Evolutionary conservation across 2,888 invertebrate species (phyloP).

Genomic region (Mythimna ferrago): DNA sequence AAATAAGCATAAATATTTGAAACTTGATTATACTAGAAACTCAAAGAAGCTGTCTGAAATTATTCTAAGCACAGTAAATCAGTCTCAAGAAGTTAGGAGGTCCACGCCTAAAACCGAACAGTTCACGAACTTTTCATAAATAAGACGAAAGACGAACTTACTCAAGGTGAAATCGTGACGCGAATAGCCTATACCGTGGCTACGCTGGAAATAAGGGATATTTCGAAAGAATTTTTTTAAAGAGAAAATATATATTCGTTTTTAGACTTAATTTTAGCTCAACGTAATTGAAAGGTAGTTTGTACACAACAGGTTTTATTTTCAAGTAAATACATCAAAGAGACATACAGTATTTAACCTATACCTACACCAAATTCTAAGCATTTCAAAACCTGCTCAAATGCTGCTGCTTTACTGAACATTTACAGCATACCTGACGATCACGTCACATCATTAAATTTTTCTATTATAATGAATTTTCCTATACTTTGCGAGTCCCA

Average conservation of each 20-base stretch:
- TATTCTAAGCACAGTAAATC: conserved; percentile 45
- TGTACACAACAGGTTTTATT: neutral
- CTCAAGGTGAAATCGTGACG: conserved; percentile 62
- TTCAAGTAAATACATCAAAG: neutral
- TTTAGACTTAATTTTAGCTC: neutral
- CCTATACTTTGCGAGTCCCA: too few relatives aligned
- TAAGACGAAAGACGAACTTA: conserved; percentile 57
- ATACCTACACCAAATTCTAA: neutral
- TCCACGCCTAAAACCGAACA: conserved; percentile 46
- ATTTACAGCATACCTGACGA: too few relatives aligned
- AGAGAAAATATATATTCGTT: neutral
- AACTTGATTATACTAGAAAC: neutral
- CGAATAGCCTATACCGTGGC: conserved; percentile 40
- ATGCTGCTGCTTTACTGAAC: too few relatives aligned
- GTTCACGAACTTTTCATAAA: conserved; percentile 53
- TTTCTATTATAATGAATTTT: too few relatives aligned
- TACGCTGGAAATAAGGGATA: conserved; percentile 16
- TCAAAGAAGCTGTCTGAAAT: conserved; percentile 29
- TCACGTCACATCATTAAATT: too few relatives aligned
- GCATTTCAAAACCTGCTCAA: neutral
- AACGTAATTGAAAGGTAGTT: too few relatives aligned
- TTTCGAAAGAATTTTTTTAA: conserved; percentile 13
- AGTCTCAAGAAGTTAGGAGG: conserved; percentile 49
- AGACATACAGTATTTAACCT: neutral
- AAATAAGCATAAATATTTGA: neutral